Conservation (phyloP, 2,888 invertebrate species). For the Acronicta leporina region DNA sequence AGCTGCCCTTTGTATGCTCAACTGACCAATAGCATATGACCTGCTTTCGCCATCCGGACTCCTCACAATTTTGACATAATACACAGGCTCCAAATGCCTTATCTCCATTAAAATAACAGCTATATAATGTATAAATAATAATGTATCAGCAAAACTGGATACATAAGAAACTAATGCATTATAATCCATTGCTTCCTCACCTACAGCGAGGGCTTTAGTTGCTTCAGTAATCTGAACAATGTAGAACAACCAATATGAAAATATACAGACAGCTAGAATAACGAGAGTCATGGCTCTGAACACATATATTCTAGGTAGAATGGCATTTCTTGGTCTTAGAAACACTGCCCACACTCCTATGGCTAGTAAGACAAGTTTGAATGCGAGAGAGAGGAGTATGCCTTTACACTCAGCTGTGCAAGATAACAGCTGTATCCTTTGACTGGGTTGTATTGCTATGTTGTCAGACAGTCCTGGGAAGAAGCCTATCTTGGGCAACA, state of each 20-base stretch:
- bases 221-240: constrained; percentile 96
- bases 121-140: constrained; percentile 98
- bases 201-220: constrained; percentile 93
- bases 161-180: constrained; percentile 97
- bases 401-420: constrained; percentile 98
- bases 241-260: constrained; percentile 99
- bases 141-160: constrained; percentile 96
- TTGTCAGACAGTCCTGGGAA: constrained; percentile 93
- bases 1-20: constrained; percentile 98
- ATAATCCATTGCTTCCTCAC: constrained; percentile 95
- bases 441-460: constrained; percentile 91
- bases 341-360: constrained; percentile 98
- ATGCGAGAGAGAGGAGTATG: constrained; percentile 95
- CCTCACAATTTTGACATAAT: constrained; percentile 96
- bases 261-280: constrained; percentile 96
- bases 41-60: constrained; percentile 98
- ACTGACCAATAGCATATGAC: constrained; percentile 95
- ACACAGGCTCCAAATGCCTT: constrained; percentile 96
- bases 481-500: constrained; percentile 96
- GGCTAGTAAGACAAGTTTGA: constrained; percentile 96
- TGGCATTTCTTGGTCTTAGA: constrained; percentile 94
- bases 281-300: constrained; percentile 97
- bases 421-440: constrained; percentile 92
- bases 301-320: constrained; percentile 97
- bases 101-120: constrained; percentile 98